Evolutionary conservation across 2,113 vertebrate species (phyloP).

Genomic region (Turnix velox): DNA sequence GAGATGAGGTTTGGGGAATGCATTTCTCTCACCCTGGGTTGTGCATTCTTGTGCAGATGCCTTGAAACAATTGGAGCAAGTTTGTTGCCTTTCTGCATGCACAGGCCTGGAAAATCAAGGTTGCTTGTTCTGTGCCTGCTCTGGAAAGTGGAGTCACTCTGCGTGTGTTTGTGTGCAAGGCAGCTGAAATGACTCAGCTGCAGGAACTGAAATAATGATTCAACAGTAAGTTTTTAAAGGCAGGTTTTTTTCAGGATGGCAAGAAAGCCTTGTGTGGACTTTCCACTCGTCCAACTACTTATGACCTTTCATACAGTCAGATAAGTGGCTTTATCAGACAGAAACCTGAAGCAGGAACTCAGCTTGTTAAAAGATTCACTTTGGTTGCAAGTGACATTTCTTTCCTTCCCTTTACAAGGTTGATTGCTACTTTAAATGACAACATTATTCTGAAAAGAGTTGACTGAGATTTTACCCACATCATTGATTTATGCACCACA

Average conservation of each 20-base stretch:
- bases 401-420: slow-evolving; percentile 11
- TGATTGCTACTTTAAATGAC: slow-evolving; percentile 43
- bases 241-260: not conserved
- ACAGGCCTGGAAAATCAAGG: accelerated
- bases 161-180: accelerated
- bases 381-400: slow-evolving; percentile 31
- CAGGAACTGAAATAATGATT: slow-evolving; percentile 16
- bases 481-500: not conserved
- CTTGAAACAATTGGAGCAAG: not conserved
- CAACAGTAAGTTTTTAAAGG: slow-evolving; percentile 6
- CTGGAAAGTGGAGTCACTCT: accelerated
- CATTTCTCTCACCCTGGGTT: not conserved
- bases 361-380: slow-evolving; percentile 30
- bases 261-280: slow-evolving; percentile 9
- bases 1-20: not conserved
- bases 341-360: slow-evolving; percentile 18
- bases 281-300: not conserved
- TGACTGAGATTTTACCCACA: not conserved
- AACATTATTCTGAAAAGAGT: slow-evolving; percentile 27
- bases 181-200: not conserved
- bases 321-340: slow-evolving; percentile 24
- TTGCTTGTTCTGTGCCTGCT: not conserved
- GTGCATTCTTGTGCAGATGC: not conserved
- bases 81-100: not conserved
- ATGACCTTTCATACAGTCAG: not conserved